These are phyloP conservation scores for Leptinotarsa undecemlineata DNA, from an alignment of 1,140 invertebrate species.

Conservation along the genomic window DNA sequence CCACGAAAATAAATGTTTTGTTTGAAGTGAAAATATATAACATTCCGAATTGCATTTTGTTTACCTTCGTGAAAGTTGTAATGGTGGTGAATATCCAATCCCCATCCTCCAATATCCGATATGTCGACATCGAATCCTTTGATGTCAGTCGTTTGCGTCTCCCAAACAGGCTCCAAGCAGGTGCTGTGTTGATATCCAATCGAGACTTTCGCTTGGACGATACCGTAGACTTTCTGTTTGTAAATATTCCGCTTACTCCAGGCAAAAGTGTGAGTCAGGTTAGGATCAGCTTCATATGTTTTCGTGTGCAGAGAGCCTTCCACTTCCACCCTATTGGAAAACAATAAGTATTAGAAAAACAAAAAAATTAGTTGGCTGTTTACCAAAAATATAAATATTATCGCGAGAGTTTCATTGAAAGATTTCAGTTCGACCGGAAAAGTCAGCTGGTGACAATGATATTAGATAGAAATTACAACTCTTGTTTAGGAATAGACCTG, in stretches of 20 bases:
- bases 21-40: too few relatives aligned
- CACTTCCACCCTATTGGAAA: slow-evolving; percentile 65
- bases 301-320: slow-evolving; percentile 81
- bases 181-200: slow-evolving; percentile 94
- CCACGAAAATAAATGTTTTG: too few relatives aligned
- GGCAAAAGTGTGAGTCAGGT: slow-evolving; percentile 91
- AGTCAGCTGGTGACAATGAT: too few relatives aligned
- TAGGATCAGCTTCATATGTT: slow-evolving; percentile 93
- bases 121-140: slow-evolving; percentile 98
- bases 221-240: slow-evolving; percentile 92
- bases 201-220: slow-evolving; percentile 82
- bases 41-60: not conserved
- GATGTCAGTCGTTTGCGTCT: slow-evolving; percentile 87
- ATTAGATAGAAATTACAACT: too few relatives aligned
- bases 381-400: too few relatives aligned
- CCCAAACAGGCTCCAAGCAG: slow-evolving; percentile 88
- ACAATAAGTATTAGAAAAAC: not conserved
- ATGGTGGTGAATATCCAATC: slow-evolving; percentile 95
- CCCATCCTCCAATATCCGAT: slow-evolving; percentile 96
- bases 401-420: too few relatives aligned
- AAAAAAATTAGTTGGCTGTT: too few relatives aligned
- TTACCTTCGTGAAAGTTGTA: slow-evolving; percentile 95
- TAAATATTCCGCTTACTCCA: slow-evolving; percentile 98
- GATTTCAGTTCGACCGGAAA: too few relatives aligned
- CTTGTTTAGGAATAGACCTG: too few relatives aligned